Percentiles rank a stretch among this genome's conserved stretches.
Evolutionary conservation across 2,888 invertebrate genomes (phyloP).

Genomic region (Stratiomys singularior): DNA sequence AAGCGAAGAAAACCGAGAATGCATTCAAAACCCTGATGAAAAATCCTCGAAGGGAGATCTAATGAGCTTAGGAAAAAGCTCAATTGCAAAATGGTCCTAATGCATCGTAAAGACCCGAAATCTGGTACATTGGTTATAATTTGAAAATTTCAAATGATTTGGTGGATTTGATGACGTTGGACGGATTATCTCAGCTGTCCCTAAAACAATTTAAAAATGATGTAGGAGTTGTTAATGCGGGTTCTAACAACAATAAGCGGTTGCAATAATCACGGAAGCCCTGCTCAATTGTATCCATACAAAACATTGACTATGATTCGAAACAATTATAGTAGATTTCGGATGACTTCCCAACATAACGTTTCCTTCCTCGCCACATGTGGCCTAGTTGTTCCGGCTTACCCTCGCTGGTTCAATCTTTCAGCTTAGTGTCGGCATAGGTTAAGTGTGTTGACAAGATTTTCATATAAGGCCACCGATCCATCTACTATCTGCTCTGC

Average conservation of each 20-base stretch:
- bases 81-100: no score
- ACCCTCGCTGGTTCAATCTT: not conserved
- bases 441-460: conserved; percentile 21
- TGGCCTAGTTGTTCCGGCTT: not conserved
- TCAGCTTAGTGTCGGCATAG: conserved; percentile 21
- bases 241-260: no score
- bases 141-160: not conserved
- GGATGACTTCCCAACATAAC: not conserved
- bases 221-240: not conserved
- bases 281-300: not conserved
- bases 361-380: not conserved
- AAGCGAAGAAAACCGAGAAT: not conserved
- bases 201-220: not conserved
- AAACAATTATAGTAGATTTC: not conserved
- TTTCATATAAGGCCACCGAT: conserved; percentile 21
- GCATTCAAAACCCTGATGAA: not conserved
- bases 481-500: not conserved
- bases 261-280: not conserved
- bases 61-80: no score
- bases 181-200: not conserved
- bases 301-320: no score
- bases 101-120: no score
- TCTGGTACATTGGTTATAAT: not conserved
- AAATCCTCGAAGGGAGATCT: not conserved
- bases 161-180: not conserved